These are phyloP conservation scores for Microcebus murinus DNA, from an alignment of 2,113 vertebrate species.

Conservation along the genomic window DNA sequence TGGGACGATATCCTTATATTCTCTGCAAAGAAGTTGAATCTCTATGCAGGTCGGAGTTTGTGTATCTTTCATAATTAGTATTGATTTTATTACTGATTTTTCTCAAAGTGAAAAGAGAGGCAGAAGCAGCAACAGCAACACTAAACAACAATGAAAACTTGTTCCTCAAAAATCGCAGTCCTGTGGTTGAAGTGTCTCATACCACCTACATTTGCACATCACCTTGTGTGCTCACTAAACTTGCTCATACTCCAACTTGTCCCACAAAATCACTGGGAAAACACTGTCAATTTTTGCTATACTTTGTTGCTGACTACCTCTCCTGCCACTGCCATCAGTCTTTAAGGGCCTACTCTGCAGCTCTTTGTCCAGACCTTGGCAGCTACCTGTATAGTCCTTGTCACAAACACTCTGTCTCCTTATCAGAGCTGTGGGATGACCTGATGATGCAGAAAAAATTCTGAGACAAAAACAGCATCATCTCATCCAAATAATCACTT, in stretches of 20 bases:
- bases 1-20: not conserved
- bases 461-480: not conserved
- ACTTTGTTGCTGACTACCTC: not conserved
- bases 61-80: not conserved
- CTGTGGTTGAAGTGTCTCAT: fast-evolving
- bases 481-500: not conserved
- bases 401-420: not conserved
- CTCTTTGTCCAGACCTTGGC: not conserved
- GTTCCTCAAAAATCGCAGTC: not conserved
- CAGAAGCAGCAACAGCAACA: not conserved
- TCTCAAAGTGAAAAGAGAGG: not conserved
- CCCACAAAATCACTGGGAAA: not conserved
- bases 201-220: not conserved
- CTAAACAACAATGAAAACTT: not conserved
- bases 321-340: fast-evolving
- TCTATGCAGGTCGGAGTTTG: not conserved
- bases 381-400: too few relatives aligned
- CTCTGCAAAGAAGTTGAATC: not conserved
- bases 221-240: not conserved
- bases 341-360: fast-evolving
- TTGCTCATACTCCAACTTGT: not conserved
- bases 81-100: slow-evolving; percentile 29
- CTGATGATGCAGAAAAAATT: not conserved
- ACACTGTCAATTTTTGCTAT: not conserved
- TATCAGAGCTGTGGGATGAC: not conserved